These are phyloP conservation scores for Lepus townsendii DNA, from an alignment of 2,797 vertebrate species.

Conservation along the genomic window DNA sequence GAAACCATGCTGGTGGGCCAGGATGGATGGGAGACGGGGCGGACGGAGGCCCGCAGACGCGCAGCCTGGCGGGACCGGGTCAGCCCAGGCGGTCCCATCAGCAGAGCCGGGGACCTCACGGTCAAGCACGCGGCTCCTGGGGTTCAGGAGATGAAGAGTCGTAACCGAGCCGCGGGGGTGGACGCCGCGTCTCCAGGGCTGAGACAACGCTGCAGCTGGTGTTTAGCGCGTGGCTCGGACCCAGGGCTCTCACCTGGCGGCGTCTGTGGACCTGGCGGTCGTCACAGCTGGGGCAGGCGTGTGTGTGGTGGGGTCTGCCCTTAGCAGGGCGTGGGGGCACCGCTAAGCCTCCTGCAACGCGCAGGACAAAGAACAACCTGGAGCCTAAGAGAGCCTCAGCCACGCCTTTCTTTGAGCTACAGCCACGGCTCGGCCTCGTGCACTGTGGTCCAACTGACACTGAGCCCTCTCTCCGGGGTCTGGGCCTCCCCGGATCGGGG, in stretches of 20 bases:
- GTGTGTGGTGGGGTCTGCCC: neutral
- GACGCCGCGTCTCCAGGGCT: neutral
- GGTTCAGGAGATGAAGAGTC: slow-evolving; percentile 12
- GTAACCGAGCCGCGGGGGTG: neutral
- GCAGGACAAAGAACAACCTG: neutral
- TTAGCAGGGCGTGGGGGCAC: neutral
- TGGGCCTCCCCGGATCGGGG: neutral
- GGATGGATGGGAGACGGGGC: neutral
- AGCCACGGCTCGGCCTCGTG: neutral
- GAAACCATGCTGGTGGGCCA: neutral
- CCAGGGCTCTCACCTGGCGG: neutral
- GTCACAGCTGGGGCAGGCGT: too few relatives aligned
- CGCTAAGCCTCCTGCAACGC: rapidly evolving
- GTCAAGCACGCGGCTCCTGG: neutral
- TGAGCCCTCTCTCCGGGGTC: neutral
- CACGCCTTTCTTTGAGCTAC: neutral
- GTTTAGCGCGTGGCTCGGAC: rapidly evolving
- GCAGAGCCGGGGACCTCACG: neutral
- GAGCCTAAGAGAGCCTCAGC: neutral
- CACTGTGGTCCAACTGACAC: neutral
- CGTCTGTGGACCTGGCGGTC: neutral
- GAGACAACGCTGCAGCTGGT: neutral
- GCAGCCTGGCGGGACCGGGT: rapidly evolving
- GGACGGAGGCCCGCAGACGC: neutral
- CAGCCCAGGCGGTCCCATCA: neutral